phyloP scores from a whole-genome alignment of 1,140 invertebrate genomes.

The Sycobia sp. region DNA sequence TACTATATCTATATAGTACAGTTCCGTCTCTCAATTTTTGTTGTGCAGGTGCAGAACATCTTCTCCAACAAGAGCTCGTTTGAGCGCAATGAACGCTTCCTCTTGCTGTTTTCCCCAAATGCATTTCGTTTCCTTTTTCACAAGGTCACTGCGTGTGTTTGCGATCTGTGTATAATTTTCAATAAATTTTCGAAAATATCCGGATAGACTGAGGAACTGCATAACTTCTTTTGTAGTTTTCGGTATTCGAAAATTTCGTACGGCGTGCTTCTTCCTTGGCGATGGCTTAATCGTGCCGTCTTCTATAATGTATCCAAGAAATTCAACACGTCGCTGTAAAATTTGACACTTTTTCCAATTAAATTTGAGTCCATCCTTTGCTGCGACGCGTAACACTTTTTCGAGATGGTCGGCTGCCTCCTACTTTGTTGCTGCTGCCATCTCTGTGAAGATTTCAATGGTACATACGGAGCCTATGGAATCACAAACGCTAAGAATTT shows the following conservation, averaged over 20 bases:
- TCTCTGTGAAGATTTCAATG: neutral
- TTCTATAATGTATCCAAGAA: neutral
- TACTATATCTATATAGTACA: no score
- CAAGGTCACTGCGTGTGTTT: neutral
- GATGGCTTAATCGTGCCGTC: neutral
- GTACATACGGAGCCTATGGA: neutral
- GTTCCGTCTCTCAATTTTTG: neutral
- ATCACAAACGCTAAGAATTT: constrained; percentile 17
- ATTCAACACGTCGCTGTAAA: neutral
- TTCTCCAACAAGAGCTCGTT: neutral
- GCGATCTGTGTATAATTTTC: neutral
- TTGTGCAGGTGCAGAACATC: neutral
- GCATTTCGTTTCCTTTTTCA: neutral
- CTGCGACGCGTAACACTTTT: neutral
- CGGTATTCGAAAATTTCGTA: neutral
- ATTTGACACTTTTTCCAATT: neutral
- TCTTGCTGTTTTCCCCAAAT: neutral
- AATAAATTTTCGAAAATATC: neutral
- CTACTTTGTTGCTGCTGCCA: neutral
- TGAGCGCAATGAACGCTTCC: neutral
- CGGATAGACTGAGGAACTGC: neutral
- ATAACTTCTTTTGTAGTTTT: neutral
- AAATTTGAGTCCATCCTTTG: neutral
- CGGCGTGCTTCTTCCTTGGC: neutral
- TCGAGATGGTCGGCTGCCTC: neutral